These are phyloP conservation scores for Takifugu bimaculatus DNA, from an alignment of 2,113 vertebrate species.

Conservation along the genomic window DNA sequence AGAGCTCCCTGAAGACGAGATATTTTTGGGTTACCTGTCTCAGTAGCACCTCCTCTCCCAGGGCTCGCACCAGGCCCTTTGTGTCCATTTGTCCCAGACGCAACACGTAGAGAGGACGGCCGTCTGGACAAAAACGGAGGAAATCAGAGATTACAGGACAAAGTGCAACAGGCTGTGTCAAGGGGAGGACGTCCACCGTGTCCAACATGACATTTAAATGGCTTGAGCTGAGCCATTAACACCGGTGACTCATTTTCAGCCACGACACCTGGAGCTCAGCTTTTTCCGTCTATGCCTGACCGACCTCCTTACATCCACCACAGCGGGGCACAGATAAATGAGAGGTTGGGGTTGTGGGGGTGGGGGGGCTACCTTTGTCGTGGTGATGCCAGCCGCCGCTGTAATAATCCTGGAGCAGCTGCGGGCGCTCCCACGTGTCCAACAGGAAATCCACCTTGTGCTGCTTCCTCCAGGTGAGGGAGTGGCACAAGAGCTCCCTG, in stretches of 20 bases:
- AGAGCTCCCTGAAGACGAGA: too few relatives aligned
- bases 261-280: slow-evolving; percentile 26
- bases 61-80: slow-evolving; percentile 88
- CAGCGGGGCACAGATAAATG: neutral
- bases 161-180: neutral
- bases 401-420: slow-evolving; percentile 88
- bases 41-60: slow-evolving; percentile 89
- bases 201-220: slow-evolving; percentile 1
- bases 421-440: slow-evolving; percentile 87
- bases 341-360: too few relatives aligned
- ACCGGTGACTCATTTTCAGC: slow-evolving; percentile 20
- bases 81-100: slow-evolving; percentile 97
- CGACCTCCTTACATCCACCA: neutral
- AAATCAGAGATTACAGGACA: neutral
- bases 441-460: slow-evolving; percentile 93
- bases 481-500: slow-evolving; percentile 89
- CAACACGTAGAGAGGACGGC: slow-evolving; percentile 89
- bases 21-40: slow-evolving; percentile 78
- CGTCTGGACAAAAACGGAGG: slow-evolving; percentile 72
- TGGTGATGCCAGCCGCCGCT: slow-evolving; percentile 95
- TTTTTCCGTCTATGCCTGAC: slow-evolving; percentile 46
- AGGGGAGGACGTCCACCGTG: neutral
- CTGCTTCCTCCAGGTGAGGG: slow-evolving; percentile 91
- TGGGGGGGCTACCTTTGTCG: slow-evolving; percentile 80
- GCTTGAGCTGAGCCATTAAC: slow-evolving; percentile 20